Percentiles rank a stretch among this genome's conserved stretches.
Evolutionary conservation across 2,797 vertebrate species (phyloP).

Genomic region (Sebastes baramenuke): DNA sequence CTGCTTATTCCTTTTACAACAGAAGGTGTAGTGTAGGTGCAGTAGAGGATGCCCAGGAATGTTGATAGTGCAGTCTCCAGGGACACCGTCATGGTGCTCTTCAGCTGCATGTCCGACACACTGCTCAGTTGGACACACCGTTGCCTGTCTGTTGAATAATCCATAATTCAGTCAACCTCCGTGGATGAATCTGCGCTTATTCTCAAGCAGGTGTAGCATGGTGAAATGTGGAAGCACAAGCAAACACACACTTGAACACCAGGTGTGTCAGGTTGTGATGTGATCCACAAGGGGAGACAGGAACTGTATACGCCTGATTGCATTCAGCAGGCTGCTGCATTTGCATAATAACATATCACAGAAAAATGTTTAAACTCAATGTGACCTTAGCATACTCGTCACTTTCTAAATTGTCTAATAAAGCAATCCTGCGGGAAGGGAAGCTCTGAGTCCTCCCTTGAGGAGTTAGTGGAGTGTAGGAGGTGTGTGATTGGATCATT

Average conservation of each 20-base stretch:
- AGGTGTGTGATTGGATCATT: slow-evolving; percentile 67
- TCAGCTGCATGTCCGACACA: not conserved
- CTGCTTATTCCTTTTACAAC: not conserved
- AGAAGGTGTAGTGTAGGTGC: not conserved
- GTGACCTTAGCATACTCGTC: slow-evolving; percentile 26
- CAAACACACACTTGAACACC: not conserved
- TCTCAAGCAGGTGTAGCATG: not conserved
- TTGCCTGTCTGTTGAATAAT: slow-evolving; percentile 3
- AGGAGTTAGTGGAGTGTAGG: slow-evolving; percentile 40
- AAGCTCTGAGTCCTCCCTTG: not conserved
- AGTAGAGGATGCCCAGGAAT: not conserved
- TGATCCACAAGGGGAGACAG: not conserved
- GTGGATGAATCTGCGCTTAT: not conserved
- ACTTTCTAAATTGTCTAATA: slow-evolving; percentile 33
- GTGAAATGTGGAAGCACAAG: not conserved
- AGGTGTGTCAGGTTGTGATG: not conserved
- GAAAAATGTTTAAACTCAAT: slow-evolving; percentile 39
- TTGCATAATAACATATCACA: slow-evolving; percentile 39
- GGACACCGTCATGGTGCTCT: not conserved
- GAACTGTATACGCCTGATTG: slow-evolving; percentile 6
- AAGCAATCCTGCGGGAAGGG: slow-evolving; percentile 2
- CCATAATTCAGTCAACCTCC: not conserved
- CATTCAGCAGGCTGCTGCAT: not conserved
- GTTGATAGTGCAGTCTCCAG: not conserved
- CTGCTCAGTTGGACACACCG: not conserved